A percentile compares a stretch with the other conserved stretches of the same genome.
phyloP scores from a whole-genome alignment of 2,888 invertebrate species.

The Neoascia interrupta region DNA sequence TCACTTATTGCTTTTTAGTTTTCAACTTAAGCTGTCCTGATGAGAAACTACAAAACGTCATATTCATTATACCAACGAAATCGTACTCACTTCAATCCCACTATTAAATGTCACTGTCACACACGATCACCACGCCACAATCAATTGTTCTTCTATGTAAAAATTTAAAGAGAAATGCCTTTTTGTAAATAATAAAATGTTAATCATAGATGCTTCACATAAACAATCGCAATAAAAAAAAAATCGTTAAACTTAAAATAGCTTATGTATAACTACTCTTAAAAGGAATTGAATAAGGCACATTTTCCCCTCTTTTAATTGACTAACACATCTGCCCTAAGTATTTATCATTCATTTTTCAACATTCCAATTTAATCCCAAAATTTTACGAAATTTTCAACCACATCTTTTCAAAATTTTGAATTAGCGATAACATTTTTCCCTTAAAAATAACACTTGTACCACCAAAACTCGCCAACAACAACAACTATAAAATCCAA shows the following conservation, averaged over 20 bases:
- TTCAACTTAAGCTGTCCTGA: too few species aligned
- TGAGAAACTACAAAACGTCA: too few species aligned
- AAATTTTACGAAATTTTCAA: neutral
- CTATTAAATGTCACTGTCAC: too few species aligned
- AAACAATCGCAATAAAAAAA: slow-evolving; percentile 40
- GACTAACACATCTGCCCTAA: neutral
- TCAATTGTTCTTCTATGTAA: slow-evolving; percentile 40
- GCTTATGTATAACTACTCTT: slow-evolving; percentile 44
- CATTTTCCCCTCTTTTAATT: slow-evolving; percentile 2
- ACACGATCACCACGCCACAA: too few species aligned
- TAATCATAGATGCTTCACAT: slow-evolving; percentile 53
- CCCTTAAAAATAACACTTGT: slow-evolving; percentile 32
- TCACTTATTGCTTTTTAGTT: too few species aligned
- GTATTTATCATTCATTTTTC: neutral
- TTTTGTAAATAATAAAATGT: slow-evolving; percentile 62
- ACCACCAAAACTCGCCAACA: slow-evolving; percentile 66
- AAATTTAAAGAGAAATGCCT: slow-evolving; percentile 57
- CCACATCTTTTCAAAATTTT: neutral
- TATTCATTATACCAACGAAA: too few species aligned
- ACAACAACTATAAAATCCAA: slow-evolving; percentile 53
- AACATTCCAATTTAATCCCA: neutral
- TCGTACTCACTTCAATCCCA: too few species aligned
- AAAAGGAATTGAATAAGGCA: slow-evolving; percentile 63
- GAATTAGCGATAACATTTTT: slow-evolving; percentile 31
- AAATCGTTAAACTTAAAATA: slow-evolving; percentile 34